These are phyloP conservation scores for Pectinophora gossypiella DNA, from an alignment of 1,140 invertebrate genomes.

Conservation along the genomic window DNA sequence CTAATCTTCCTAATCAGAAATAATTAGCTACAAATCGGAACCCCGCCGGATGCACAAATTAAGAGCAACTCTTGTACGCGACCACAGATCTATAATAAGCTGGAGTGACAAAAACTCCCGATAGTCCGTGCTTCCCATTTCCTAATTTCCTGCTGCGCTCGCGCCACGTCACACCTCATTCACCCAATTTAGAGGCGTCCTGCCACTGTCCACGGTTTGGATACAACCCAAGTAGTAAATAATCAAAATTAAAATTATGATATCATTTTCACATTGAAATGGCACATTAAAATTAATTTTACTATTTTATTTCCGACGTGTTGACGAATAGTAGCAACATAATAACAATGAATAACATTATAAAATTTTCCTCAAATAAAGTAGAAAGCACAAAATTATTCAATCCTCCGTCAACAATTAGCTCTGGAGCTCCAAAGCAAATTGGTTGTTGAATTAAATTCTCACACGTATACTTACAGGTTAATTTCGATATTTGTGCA, in stretches of 20 bases:
- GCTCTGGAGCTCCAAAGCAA: too few relatives aligned
- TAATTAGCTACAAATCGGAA: slow-evolving; percentile 7
- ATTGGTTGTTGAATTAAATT: too few relatives aligned
- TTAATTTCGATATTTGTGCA: too few relatives aligned
- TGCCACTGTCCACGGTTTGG: slow-evolving; percentile 4
- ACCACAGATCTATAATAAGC: slow-evolving; percentile 16
- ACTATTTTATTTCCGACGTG: neutral
- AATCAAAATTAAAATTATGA: neutral
- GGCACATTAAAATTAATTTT: neutral
- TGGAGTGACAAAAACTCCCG: slow-evolving; percentile 15
- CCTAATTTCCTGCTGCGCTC: slow-evolving; percentile 27
- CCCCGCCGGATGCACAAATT: slow-evolving; percentile 5
- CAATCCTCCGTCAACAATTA: too few relatives aligned
- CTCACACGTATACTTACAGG: too few relatives aligned
- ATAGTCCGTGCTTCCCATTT: slow-evolving; percentile 28
- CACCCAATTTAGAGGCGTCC: slow-evolving; percentile 29
- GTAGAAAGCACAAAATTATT: too few relatives aligned
- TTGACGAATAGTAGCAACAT: too few relatives aligned
- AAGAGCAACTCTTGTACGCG: slow-evolving; percentile 6
- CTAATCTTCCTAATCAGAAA: slow-evolving; percentile 1
- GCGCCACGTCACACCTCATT: slow-evolving; percentile 31
- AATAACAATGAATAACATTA: too few relatives aligned
- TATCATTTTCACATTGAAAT: neutral
- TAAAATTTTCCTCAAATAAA: too few relatives aligned
- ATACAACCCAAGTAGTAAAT: neutral